phyloP scores from a whole-genome alignment of 2,113 vertebrate genomes.

The Gallinago jamesoni region DNA sequence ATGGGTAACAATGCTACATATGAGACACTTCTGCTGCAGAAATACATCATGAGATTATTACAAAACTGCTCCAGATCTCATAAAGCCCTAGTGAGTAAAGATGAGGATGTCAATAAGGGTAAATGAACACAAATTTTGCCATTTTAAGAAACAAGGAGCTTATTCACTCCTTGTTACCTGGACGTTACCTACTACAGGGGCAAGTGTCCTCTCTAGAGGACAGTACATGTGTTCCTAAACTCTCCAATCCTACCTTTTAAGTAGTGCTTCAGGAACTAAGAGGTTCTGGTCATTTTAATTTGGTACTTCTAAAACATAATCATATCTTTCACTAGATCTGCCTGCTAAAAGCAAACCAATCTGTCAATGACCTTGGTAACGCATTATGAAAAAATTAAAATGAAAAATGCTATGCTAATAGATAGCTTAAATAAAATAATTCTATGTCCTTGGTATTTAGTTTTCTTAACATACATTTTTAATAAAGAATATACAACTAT shows the following conservation, averaged over 20 bases:
- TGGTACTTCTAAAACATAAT: background rate
- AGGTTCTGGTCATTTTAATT: background rate
- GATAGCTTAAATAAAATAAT: background rate
- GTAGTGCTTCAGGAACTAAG: background rate
- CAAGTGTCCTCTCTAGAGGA: background rate
- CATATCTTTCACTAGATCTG: background rate
- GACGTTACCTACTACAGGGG: background rate
- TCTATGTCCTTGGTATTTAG: background rate
- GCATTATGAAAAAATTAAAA: background rate
- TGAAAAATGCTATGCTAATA: background rate
- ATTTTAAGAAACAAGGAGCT: background rate
- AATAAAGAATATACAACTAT: background rate
- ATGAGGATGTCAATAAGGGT: accelerated
- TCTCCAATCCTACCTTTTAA: background rate
- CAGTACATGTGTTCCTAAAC: accelerated
- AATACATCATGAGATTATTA: background rate
- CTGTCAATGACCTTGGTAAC: background rate
- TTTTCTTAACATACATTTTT: background rate
- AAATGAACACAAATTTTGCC: background rate
- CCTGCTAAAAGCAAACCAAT: background rate
- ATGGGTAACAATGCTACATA: background rate
- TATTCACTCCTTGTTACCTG: background rate
- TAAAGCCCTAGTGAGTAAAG: background rate
- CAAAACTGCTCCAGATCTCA: background rate
- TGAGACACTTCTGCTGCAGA: background rate